Percentiles rank a stretch among this genome's conserved stretches.
Evolutionary conservation across 1,140 invertebrate species (phyloP).

Genomic region (Apis mellifera): DNA sequence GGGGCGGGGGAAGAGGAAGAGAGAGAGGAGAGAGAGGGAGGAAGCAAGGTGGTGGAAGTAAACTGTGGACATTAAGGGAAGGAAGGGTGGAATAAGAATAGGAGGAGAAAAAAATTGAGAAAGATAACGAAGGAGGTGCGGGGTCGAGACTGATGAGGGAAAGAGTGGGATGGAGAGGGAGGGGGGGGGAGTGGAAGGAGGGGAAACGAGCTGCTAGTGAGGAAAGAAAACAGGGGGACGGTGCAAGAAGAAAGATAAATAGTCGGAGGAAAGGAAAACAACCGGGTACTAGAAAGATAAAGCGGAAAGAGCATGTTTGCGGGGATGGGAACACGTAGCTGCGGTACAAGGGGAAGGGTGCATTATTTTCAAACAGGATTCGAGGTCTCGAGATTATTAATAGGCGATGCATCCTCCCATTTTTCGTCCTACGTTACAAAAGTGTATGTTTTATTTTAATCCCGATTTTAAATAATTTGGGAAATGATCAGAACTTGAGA

Average conservation of each 20-base stretch:
- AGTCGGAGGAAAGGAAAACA: slow-evolving; percentile 24
- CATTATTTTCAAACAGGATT: slow-evolving; percentile 10
- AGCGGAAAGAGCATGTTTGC: slow-evolving; percentile 11
- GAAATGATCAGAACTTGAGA: no score
- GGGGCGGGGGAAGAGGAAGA: no score
- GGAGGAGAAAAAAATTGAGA: slow-evolving; percentile 17
- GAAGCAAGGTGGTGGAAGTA: neutral
- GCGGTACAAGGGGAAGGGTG: neutral
- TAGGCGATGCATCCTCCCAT: no score
- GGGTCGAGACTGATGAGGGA: slow-evolving; percentile 33
- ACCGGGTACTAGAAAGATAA: slow-evolving; percentile 9
- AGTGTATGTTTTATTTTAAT: no score
- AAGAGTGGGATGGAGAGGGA: neutral
- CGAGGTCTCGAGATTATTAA: neutral
- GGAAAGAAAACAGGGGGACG: slow-evolving; percentile 38
- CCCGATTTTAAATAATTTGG: no score
- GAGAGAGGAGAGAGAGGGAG: no score
- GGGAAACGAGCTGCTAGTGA: slow-evolving; percentile 25
- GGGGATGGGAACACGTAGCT: neutral
- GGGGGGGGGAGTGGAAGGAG: slow-evolving; percentile 1
- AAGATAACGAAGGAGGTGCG: slow-evolving; percentile 11
- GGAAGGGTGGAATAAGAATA: neutral
- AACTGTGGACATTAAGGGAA: slow-evolving; percentile 40
- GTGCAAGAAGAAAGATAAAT: slow-evolving; percentile 42
- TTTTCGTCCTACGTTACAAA: no score